Evolutionary conservation across 2,797 vertebrate species (phyloP).

Genomic region (Amblyopsis hoosieri): DNA sequence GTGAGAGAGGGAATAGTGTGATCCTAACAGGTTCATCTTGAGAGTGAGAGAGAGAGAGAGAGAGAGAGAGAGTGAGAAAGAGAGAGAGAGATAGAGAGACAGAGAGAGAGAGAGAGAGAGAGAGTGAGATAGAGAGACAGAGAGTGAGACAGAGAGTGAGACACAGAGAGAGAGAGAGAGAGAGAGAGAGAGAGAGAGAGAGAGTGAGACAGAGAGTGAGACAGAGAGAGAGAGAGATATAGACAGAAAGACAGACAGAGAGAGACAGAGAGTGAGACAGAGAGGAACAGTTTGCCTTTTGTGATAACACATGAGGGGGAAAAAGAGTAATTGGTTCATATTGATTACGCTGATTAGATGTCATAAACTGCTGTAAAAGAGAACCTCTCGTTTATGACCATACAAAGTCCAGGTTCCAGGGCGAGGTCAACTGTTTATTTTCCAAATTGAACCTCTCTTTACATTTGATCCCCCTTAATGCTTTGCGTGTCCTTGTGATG

Average conservation of each 20-base stretch:
- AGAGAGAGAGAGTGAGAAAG: not conserved
- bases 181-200: not conserved
- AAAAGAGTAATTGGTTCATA: not conserved
- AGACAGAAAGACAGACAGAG: no score
- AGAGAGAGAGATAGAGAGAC: no score
- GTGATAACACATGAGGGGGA: not conserved
- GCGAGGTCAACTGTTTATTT: conserved; percentile 42
- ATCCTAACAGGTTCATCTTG: not conserved
- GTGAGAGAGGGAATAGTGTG: not conserved
- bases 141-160: no score
- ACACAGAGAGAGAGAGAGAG: not conserved
- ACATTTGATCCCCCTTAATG: no score
- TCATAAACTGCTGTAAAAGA: no score
- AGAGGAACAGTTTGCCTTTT: no score
- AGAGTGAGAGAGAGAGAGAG: not conserved
- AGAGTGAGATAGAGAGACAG: no score
- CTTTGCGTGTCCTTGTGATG: not conserved
- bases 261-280: not conserved
- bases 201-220: not conserved
- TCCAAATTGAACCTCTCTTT: no score
- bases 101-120: no score
- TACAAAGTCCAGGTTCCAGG: conserved; percentile 43
- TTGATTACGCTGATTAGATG: no score
- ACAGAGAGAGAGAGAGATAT: no score
- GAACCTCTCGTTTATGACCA: conserved; percentile 35